Evolutionary conservation across 2,113 vertebrate genomes (phyloP), one percentile per base, ranked within the genome.

Genomic region (Oenanthe oenanthe): DNA sequence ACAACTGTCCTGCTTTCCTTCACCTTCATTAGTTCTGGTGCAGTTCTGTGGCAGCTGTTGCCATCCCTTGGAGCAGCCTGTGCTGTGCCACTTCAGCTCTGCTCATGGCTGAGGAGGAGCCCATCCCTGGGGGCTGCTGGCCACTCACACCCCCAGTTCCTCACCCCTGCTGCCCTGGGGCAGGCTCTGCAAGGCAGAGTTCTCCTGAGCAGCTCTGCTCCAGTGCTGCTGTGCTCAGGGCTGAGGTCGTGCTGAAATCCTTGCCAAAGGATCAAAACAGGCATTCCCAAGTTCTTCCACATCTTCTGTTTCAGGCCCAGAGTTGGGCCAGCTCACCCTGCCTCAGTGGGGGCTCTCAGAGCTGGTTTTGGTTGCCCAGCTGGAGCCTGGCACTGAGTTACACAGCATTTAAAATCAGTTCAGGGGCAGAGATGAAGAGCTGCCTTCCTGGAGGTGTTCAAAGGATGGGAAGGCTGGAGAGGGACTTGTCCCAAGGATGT

Each of bases 1-100:
- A 95, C 95, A 94, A 95, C 88, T 93, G 85, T 79, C 93, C 95
- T 95, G 91, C 79, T 95, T 96, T 93, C 66, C 96, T 76, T 95
- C 95, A 96, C 95, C 96, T 95, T 96, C 95, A 93, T 89, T 86
- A 72, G 95, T 92, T 65, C 92, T 70, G 89, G 9, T 4, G 51
- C 89, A 60, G 88, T 32, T 83, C 53, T 57, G 95, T 84, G 93
- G 92, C 94, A 96, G 95, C 95, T 97, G 92, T 60, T 88, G 13
- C 18, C 72, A 7, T 81, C 88, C 61, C 95, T 38, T 56, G 43
- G 95, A 60, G 6, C 89, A 80, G 77, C 31, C 93, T 73, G 77
- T 50, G 89, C 91, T 3, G 12, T 77, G 83, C 45, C 58, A 2
- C 87, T 88, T 95, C 95, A 83, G 93, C 93, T 50, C 80, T 7